phyloP scores from a whole-genome alignment of 2,113 vertebrate species.

The Apaloderma vittatum region DNA sequence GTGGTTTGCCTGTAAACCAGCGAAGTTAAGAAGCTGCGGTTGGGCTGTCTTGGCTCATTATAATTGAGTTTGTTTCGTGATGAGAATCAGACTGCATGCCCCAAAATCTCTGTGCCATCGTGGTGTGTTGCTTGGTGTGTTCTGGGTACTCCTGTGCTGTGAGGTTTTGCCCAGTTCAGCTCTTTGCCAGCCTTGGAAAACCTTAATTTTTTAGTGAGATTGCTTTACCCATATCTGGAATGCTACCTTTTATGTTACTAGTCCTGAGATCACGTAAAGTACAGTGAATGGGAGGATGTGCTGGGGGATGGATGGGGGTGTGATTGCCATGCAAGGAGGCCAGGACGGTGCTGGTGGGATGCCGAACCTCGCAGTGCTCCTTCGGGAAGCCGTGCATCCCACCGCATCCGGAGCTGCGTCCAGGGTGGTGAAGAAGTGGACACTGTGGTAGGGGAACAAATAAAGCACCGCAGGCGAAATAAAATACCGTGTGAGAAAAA shows the following conservation, averaged over 20 bases:
- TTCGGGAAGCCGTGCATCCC: not conserved
- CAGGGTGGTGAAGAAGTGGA: not conserved
- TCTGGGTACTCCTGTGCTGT: fast-evolving
- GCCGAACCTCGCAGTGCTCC: fast-evolving
- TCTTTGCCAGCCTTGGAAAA: not conserved
- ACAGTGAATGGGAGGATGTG: not conserved
- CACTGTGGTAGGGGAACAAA: not conserved
- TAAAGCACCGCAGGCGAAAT: not conserved
- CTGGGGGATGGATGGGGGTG: not conserved
- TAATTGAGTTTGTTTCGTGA: not conserved
- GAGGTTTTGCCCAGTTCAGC: not conserved
- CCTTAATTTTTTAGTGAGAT: not conserved
- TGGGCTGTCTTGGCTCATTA: not conserved
- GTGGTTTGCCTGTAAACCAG: not conserved
- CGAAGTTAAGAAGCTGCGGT: not conserved
- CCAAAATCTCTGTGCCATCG: not conserved
- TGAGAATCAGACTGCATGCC: not conserved
- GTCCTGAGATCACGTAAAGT: not conserved
- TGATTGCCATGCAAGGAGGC: not conserved
- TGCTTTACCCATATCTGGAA: not conserved
- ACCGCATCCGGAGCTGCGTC: not conserved
- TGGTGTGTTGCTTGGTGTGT: not conserved
- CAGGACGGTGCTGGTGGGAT: fast-evolving
- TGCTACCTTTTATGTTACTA: not conserved
- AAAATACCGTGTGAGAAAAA: not conserved